Base-by-base conservation (phyloP, 1,140 invertebrate species). In the Aethina tumida region DNA sequence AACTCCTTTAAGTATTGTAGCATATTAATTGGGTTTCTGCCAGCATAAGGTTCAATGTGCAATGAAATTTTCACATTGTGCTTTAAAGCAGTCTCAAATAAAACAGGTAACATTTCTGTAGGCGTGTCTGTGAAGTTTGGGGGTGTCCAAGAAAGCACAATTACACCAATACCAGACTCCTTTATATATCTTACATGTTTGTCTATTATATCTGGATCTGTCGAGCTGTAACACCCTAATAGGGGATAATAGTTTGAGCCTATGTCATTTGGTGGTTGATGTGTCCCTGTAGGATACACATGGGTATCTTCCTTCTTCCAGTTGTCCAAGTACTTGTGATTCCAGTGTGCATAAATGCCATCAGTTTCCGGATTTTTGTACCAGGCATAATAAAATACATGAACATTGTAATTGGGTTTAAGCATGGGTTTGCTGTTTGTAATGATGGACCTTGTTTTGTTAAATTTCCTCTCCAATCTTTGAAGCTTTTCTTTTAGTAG, bases 361-460 rank as follows among this genome's bases (percentile, higher is more conserved):
- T 71, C 67, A 36, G 56, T 57, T 24, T 48, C 41, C n/a, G 53
- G 20, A 22, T 64, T 68, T 8, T 60, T 59, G 49, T 67, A 69
- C 67, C 66, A 69, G 5, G 64, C 51, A 41, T 69, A 69, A 45
- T 71, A 71, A 52, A 71, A 71, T 24, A 65, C 62, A 43, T 69
- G 67, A 14, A 67, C 52, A 37, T 67, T 64, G 37, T 65, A 64
- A 49, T 68, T 67, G 3, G 63, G 56, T 13, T 58, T 41, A 4
- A 58, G 13, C 1, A 50, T 34, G 4, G 42, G 31, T 0, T 53
- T 57, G 12, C 39, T 50, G 19, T 55, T 59, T 12, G 46, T 30
- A 27, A 34, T 26, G 26, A 47, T 32, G 8, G 25, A 29, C 14
- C 31, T 32, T 2, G 41, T 35, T 35, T 43, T 43, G 8, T 38